These are phyloP conservation scores for Linnaemya vulpina DNA, from an alignment of 2,888 invertebrate genomes.

Conservation along the genomic window DNA sequence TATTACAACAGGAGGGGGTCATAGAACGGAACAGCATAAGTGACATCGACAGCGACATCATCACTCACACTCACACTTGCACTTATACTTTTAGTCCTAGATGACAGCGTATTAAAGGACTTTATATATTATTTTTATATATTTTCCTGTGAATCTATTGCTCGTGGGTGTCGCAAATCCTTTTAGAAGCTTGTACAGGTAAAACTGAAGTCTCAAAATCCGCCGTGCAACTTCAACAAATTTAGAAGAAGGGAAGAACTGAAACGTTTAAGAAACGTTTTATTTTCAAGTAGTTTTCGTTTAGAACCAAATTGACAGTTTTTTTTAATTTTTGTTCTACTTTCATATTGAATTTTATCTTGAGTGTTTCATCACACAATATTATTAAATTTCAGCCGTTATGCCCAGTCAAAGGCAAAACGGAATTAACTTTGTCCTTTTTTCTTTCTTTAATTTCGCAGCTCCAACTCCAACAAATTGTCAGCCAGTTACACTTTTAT, in stretches of 20 bases:
- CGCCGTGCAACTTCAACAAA: conserved; percentile 15
- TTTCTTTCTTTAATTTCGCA: conserved; percentile 4
- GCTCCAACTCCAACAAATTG: background rate
- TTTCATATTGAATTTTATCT: conserved; percentile 46
- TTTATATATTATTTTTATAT: conserved; percentile 23
- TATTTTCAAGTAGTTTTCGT: conserved; percentile 54
- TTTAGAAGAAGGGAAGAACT: background rate
- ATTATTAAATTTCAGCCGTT: conserved; percentile 56
- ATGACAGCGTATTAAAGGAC: conserved; percentile 61
- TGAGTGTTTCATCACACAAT: conserved; percentile 38
- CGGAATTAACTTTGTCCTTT: conserved; percentile 10
- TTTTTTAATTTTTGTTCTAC: conserved; percentile 52
- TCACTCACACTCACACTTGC: conserved; percentile 20
- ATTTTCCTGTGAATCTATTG: background rate
- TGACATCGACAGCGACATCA: conserved; percentile 25
- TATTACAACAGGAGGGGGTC: conserved; percentile 11
- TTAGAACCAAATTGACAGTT: conserved; percentile 56
- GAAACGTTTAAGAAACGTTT: conserved; percentile 63
- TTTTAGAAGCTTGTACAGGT: conserved; percentile 48
- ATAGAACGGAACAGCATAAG: conserved; percentile 4
- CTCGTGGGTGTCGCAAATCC: conserved; percentile 57
- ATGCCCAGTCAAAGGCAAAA: conserved; percentile 40
- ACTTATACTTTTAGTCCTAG: conserved; percentile 49
- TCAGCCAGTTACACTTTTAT: background rate
- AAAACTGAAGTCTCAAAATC: conserved; percentile 53